A percentile compares a stretch with the other conserved stretches of the same genome.
phyloP scores from a whole-genome alignment of 1,140 invertebrate genomes.

The Trichonephila clavata region DNA sequence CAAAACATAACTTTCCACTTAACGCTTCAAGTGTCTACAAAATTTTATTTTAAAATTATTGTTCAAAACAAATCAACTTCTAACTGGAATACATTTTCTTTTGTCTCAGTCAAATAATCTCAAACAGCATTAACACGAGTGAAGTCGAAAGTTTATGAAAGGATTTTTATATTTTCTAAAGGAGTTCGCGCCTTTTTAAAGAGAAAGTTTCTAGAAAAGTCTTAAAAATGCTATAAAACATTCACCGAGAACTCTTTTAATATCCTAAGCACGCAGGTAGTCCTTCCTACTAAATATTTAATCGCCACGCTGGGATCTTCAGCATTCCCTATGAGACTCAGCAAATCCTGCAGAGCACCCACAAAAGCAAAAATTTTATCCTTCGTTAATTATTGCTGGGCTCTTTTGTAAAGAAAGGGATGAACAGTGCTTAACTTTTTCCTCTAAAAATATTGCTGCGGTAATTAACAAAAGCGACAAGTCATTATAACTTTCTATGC shows the following conservation, averaged over 20 bases:
- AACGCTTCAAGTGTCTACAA: no score
- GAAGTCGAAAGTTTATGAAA: not conserved
- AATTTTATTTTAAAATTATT: no score
- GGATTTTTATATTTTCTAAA: not conserved
- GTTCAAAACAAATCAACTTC: no score
- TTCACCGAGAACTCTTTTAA: conserved; percentile 3
- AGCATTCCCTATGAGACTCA: not conserved
- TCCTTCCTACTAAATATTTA: conserved; percentile 55
- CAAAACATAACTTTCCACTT: no score
- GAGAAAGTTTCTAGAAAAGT: not conserved
- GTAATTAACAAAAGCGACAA: conserved; percentile 66
- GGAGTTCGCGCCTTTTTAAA: not conserved
- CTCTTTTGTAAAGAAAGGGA: not conserved
- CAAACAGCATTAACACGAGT: not conserved
- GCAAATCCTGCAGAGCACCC: not conserved
- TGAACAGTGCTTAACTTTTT: conserved; percentile 60
- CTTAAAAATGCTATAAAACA: conserved; percentile 61
- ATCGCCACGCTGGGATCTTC: conserved; percentile 34
- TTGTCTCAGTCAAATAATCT: not conserved
- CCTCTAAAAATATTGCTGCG: not conserved
- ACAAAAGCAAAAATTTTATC: conserved; percentile 41
- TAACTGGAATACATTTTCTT: no score
- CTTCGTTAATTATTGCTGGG: conserved; percentile 56
- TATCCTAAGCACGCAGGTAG: conserved; percentile 7
- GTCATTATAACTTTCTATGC: conserved; percentile 13